phyloP scores from a whole-genome alignment of 2,888 invertebrate genomes.

The Cryptops parisi region DNA sequence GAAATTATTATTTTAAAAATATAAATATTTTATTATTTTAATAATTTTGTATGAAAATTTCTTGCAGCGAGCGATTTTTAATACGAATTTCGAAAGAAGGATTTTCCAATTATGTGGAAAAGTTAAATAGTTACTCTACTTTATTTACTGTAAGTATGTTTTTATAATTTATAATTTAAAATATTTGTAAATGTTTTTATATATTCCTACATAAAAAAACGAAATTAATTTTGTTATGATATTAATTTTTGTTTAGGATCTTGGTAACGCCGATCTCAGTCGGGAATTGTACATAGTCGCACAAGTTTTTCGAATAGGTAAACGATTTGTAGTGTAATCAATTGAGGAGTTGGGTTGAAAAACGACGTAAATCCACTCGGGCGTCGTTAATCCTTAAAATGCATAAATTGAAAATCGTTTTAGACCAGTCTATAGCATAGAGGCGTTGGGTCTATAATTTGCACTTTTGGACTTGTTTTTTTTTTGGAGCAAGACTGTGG shows the following conservation, averaged over 20 bases:
- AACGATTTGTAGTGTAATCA: too few species aligned
- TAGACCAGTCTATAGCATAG: too few species aligned
- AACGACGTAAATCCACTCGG: too few species aligned
- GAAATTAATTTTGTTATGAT: background rate
- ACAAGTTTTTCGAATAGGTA: conserved; percentile 75
- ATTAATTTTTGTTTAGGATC: conserved; percentile 41
- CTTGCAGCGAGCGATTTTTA: conserved; percentile 62
- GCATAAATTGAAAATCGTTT: too few species aligned
- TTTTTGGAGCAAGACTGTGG: too few species aligned
- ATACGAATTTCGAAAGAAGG: conserved; percentile 80
- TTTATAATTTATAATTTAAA: background rate
- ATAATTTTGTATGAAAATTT: too few species aligned
- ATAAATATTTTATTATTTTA: conserved; percentile 4
- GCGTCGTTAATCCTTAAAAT: too few species aligned
- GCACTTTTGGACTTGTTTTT: too few species aligned
- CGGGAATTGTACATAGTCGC: conserved; percentile 77
- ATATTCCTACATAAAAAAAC: too few species aligned
- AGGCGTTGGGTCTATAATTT: too few species aligned
- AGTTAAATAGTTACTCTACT: conserved; percentile 72
- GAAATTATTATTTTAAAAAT: conserved; percentile 6
- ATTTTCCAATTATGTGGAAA: conserved; percentile 74
- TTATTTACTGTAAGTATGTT: conserved; percentile 58
- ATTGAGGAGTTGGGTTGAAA: too few species aligned
- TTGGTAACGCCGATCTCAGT: conserved; percentile 68
- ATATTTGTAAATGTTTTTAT: too few species aligned